Percentiles rank a stretch among this genome's conserved stretches.
Evolutionary conservation across 2,113 vertebrate species (phyloP).

Genomic region (Eupsittula cactorum): DNA sequence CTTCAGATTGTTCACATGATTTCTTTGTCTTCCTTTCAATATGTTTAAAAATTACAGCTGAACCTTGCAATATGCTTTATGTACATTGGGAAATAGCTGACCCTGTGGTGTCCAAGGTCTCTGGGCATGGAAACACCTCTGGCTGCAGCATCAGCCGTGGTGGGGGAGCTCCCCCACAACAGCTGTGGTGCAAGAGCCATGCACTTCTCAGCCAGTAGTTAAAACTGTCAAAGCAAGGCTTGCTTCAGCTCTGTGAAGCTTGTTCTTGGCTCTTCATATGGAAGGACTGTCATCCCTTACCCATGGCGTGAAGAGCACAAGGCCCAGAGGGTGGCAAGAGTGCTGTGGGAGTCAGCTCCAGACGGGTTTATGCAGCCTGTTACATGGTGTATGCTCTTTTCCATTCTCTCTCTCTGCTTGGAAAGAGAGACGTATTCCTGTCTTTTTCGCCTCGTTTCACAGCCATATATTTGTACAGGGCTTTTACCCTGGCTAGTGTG

Average conservation of each 20-base stretch:
- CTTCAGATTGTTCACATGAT: neutral
- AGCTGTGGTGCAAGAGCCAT: neutral
- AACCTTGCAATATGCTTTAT: neutral
- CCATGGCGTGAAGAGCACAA: fast-evolving
- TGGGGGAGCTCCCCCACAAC: neutral
- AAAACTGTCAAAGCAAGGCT: neutral
- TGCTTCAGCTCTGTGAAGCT: neutral
- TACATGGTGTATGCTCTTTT: neutral
- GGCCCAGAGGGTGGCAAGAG: neutral
- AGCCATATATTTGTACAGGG: neutral
- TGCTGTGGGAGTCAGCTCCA: neutral
- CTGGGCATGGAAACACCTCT: neutral
- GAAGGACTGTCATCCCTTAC: neutral
- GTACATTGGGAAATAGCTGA: neutral
- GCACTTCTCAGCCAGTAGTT: neutral
- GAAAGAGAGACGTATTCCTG: neutral
- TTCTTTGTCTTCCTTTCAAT: neutral
- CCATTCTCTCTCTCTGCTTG: neutral
- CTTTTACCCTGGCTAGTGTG: neutral
- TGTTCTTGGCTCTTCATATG: neutral
- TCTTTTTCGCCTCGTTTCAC: neutral
- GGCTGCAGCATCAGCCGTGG: neutral
- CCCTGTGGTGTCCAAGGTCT: neutral
- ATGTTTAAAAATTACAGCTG: neutral
- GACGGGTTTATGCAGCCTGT: neutral